Evolutionary conservation across 2,797 vertebrate genomes (phyloP), one percentile per base, ranked within the genome.

Genomic region (Ceryle rudis): DNA sequence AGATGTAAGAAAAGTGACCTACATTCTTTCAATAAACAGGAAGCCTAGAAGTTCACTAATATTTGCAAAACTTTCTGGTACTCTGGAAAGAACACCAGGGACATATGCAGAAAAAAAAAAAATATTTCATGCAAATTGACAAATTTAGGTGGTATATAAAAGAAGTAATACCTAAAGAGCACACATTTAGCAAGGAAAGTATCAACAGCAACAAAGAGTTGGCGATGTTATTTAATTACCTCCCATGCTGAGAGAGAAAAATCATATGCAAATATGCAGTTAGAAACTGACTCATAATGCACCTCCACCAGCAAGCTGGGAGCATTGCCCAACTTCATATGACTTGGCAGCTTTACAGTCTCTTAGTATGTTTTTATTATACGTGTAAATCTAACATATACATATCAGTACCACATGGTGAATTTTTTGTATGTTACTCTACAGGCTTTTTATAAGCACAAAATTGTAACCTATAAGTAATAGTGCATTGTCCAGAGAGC

Each of bases 401-500:
- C 61, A 46, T 35, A 70, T 3, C 22, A 64, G 54, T 8, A 26
- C 6, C 9, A 15, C 13, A 9, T 41, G 47, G 16, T n/a, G n/a
- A 82, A 82, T 51, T 25, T 10, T 39, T 77, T 42, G 9, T 47
- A 69, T 46, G 54, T 46, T 87, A 44, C 39, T 66, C 47, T 33
- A 39, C 4, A 21, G 7, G 21, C 23, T 2, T 65, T 81, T 82
- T 81, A 61, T 26, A 72, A 81, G 41, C 3, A 8, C 29, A 42
- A 26, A 67, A 37, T 23, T 42, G 12, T 52, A 80, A 82, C 35
- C 21, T 26, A 11, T 21, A 58, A 85, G 19, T 25, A 57, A 33
- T 0, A 23, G 6, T 1, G 2, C 51, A 42, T 0, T 0, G 7
- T 20, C 8, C 17, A 18, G 25, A 5, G 6, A 89, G 20, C 28